Evolutionary conservation across 2,888 invertebrate species (phyloP), one percentile per base, ranked within the genome.

Genomic region (Eremobia ochroleuca): DNA sequence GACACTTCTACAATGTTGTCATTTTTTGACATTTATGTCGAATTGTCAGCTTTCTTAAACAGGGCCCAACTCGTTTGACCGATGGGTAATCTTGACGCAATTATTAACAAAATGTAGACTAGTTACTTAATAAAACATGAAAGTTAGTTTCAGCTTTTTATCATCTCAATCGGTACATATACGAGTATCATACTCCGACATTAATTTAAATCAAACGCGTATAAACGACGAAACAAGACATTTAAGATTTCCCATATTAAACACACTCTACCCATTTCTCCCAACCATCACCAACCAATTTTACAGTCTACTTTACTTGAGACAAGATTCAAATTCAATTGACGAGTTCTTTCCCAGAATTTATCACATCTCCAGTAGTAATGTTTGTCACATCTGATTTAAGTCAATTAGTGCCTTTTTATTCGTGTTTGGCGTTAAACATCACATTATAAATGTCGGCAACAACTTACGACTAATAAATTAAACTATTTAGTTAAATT

Each of bases 381-480:
- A 73, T 86, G 83, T 89, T 90, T 92, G 91, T 92, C 91, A 89
- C 90, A 76, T 52, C 74, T 87, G 88, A 89, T 90, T 91, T 88
- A 82, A 88, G 87, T 89, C 90, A 91, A 92, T 92, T 92, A 92
- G 87, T 85, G 74, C 76, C 82, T 87, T 89, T 88, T 87, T 79
- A 82, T 82, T 82, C 81, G 61, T 82, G 70, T 81, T 73, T 82
- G 55, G 83, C 79, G 84, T 84, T 89, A 82, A 85, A 87, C 75
- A 85, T 82, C 61, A 67, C 80, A 79, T 81, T 82, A 85, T 86
- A 82, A 83, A 83, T 77, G 82, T 86, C 83, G 59, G 43, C 67
- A 81, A 71, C 73, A 31, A 73, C 78, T 85, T 85, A 87, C 79
- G 75, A 85, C 64, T 73, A 76, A 87, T 89, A 87, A 90, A 89